Conservation (phyloP, 1,140 invertebrate genomes). For the Brachionus asplanchnoidis region DNA sequence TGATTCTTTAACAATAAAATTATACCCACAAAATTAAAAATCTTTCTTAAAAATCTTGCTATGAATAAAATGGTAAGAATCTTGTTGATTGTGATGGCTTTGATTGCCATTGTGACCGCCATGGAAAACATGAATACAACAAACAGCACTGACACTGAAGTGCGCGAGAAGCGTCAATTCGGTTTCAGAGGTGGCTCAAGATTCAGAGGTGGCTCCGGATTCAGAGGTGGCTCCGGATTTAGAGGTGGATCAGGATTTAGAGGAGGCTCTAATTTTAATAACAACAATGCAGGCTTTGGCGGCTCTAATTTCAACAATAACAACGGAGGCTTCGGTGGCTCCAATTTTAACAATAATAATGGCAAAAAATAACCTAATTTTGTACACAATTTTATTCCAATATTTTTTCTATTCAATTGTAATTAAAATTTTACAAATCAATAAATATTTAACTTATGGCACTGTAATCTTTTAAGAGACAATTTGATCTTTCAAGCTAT, state of each 20-base stretch:
- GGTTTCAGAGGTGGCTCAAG: too few species aligned
- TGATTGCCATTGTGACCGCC: background rate
- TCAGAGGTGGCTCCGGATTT: too few species aligned
- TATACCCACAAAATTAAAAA: too few species aligned
- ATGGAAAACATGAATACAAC: background rate
- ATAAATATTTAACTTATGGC: background rate
- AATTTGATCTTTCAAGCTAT: background rate
- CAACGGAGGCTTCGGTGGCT: too few species aligned
- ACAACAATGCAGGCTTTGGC: too few species aligned
- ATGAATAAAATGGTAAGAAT: background rate
- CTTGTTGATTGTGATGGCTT: background rate
- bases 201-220: too few species aligned
- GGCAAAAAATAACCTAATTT: background rate
- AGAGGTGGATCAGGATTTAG: too few species aligned
- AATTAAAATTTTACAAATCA: background rate
- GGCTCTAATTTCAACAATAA: too few species aligned
- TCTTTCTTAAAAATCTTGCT: too few species aligned
- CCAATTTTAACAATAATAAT: too few species aligned
- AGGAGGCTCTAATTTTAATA: too few species aligned
- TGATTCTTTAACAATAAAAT: too few species aligned
- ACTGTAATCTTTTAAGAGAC: background rate
- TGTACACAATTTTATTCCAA: background rate
- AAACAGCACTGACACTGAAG: background rate
- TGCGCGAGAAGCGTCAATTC: background rate
- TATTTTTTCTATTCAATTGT: background rate